A percentile compares a stretch with the other conserved stretches of the same genome.
Evolutionary conservation across 2,113 vertebrate species (phyloP).

Genomic region (Anolis carolinensis): DNA sequence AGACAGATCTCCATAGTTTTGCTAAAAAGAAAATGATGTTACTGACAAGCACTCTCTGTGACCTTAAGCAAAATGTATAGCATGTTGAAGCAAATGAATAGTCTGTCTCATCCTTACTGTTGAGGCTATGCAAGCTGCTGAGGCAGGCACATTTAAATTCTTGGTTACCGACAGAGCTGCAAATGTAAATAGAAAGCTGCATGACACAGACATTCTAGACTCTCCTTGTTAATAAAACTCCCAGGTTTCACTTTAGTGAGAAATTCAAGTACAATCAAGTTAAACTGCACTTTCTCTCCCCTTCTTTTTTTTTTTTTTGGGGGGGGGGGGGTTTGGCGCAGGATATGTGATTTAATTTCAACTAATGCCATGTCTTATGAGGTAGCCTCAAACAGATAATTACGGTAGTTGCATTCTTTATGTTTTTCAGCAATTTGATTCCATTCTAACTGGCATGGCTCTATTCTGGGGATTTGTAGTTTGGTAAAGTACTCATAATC

Average conservation of each 20-base stretch:
- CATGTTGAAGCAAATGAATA: conserved; percentile 12
- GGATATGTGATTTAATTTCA: not conserved
- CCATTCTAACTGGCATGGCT: too few relatives aligned
- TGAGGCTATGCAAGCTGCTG: not conserved
- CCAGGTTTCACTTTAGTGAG: not conserved
- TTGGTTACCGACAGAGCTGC: not conserved
- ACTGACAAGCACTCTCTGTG: conserved; percentile 3
- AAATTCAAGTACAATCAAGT: not conserved
- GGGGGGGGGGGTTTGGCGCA: not conserved
- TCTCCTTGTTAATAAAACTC: not conserved
- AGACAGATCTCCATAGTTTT: not conserved
- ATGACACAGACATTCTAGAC: not conserved
- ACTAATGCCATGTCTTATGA: not conserved
- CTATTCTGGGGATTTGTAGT: too few relatives aligned
- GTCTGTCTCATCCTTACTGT: rapidly evolving
- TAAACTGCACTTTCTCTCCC: not conserved
- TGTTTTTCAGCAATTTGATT: too few relatives aligned
- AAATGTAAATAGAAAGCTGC: conserved; percentile 6
- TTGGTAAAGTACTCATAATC: too few relatives aligned
- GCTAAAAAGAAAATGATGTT: conserved; percentile 1
- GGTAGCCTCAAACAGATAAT: not conserved
- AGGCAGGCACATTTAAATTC: not conserved
- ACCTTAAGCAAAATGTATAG: not conserved
- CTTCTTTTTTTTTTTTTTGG: not conserved
- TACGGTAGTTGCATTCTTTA: conserved; percentile 11